Evolutionary conservation across 2,113 vertebrate genomes (phyloP), one percentile per base, ranked within the genome.

Genomic region (Nyctereutes procyonoides): DNA sequence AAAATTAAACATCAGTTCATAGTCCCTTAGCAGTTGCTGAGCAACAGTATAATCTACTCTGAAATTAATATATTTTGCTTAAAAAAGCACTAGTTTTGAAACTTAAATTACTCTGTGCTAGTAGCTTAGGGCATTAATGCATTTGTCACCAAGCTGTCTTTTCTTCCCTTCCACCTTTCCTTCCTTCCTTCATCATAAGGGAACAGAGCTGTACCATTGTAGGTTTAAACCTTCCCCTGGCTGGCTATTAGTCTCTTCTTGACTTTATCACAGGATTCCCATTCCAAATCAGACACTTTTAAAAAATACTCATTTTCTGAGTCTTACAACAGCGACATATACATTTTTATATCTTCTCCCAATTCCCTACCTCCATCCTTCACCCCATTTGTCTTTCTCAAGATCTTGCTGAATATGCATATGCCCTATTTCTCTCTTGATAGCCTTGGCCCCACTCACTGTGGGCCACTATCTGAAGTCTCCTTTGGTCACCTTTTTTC

Each of bases 11-110:
- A 84, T 92, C 56, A 94, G 28, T 94, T 93, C 65, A 95, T 3
- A 94, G 60, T 22, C 48, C 90, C 74, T 85, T 35, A 88, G 2
- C 62, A 86, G n/a, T 97, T 93, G 79, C 60, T 63, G 26, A 96
- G 71, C 62, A 90, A 84, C 58, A 62, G 82, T 95, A 65, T 88
- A 85, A 88, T 96, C 35, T 69, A 56, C 35, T 71, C 71, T 94
- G 73, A 96, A 96, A 88, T 85, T 82, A 73, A 30, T n/a, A 77
- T 67, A 20, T 90, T 96, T 95, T 94, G 63, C 60, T 94, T 94
- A 79, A 82, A 88, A 96, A 95, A 69, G 5, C 51, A 93, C 43
- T 88, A 77, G 79, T 28, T 97, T 92, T 96, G 82, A 95, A 79
- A 89, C 15, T 96, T 90, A 84, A 88, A 79, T 95, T 77, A 71